phyloP scores from a whole-genome alignment of 2,888 invertebrate species.

The Creontiades dilutus region DNA sequence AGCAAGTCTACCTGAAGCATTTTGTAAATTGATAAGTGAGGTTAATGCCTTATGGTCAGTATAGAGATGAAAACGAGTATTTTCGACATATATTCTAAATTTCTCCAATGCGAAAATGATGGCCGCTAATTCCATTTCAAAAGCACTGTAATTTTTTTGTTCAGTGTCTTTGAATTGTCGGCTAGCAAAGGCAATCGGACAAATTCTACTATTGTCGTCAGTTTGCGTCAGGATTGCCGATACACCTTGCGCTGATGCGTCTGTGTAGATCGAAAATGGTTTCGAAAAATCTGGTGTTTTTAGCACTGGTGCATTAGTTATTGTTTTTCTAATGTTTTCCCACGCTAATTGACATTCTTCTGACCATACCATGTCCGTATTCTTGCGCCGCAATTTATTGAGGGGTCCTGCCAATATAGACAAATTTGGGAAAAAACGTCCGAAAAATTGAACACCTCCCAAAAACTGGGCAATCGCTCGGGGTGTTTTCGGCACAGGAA shows the following conservation, averaged over 20 bases:
- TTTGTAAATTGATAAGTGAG: not conserved
- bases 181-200: conserved; percentile 45
- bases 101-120: not conserved
- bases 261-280: conserved; percentile 3
- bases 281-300: conserved; percentile 11
- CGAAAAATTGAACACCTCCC: not conserved
- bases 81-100: conserved; percentile 21
- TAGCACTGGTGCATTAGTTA: not conserved
- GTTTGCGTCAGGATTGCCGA: conserved; percentile 26
- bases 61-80: conserved; percentile 47
- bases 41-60: conserved; percentile 49
- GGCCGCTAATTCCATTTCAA: conserved; percentile 50
- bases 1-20: not conserved
- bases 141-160: conserved; percentile 44
- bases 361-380: not conserved
- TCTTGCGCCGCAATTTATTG: not conserved
- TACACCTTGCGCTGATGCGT: conserved; percentile 24
- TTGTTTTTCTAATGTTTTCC: conserved; percentile 22
- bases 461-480: not conserved
- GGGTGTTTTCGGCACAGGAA: not conserved
- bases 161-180: not conserved
- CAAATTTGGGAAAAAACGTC: not conserved
- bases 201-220: not conserved
- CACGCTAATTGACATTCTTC: conserved; percentile 24
- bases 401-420: not conserved